Percentiles rank a stretch among this genome's conserved stretches.
phyloP scores from a whole-genome alignment of 2,888 invertebrate species.

The Plutella xylostella region DNA sequence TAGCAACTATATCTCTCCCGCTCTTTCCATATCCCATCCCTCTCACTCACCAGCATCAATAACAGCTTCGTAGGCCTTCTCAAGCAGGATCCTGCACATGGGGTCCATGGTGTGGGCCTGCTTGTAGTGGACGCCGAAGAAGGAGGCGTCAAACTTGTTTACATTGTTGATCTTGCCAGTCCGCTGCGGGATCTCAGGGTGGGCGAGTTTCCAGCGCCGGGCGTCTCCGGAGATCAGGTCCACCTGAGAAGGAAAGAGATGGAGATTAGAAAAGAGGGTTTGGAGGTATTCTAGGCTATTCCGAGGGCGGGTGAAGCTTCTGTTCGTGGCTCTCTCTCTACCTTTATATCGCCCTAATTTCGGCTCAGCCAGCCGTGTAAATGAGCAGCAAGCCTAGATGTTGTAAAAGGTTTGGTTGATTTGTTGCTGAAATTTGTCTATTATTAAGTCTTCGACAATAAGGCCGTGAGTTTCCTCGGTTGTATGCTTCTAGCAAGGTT shows the following conservation, averaged over 20 bases:
- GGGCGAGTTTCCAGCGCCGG: constrained; percentile 79
- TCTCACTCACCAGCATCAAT: constrained; percentile 78
- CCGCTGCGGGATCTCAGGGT: constrained; percentile 79
- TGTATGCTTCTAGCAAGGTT: no score
- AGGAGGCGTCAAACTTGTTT: constrained; percentile 80
- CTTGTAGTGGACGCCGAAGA: constrained; percentile 81
- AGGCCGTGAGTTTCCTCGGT: no score
- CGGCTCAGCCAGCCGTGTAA: neutral
- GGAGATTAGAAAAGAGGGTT: no score
- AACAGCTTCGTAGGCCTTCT: constrained; percentile 82
- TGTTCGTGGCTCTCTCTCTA: no score
- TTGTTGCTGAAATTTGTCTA: no score
- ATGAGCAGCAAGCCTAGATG: no score
- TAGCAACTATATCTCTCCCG: no score
- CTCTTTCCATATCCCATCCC: no score
- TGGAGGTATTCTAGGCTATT: no score
- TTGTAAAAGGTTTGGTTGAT: no score
- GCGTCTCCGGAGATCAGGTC: constrained; percentile 87
- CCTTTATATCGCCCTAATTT: neutral
- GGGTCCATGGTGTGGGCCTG: constrained; percentile 84
- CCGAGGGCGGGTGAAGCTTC: no score
- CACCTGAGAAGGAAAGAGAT: constrained; percentile 47
- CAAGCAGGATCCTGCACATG: constrained; percentile 81
- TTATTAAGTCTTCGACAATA: no score
- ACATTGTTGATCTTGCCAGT: constrained; percentile 79